A percentile compares a stretch with the other conserved stretches of the same genome.
Conservation (phyloP, 2,888 invertebrate species). For the Mongoloraphidia duomilia region DNA sequence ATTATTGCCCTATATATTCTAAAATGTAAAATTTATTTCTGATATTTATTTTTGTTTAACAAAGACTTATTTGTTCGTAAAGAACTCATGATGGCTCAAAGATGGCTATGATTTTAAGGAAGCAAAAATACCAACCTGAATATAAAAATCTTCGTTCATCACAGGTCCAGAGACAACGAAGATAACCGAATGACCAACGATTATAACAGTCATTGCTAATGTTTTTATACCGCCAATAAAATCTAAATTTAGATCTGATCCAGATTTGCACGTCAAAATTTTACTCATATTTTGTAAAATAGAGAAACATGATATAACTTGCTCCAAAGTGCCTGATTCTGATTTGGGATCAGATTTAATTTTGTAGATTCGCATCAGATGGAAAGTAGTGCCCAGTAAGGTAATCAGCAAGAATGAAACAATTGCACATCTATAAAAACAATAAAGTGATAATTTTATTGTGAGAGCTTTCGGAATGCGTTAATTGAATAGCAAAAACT, state of each 20-base stretch:
- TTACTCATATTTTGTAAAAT: constrained; percentile 42
- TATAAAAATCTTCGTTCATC: constrained; percentile 47
- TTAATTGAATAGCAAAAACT: not conserved
- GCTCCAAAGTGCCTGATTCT: constrained; percentile 9
- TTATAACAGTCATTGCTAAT: constrained; percentile 50
- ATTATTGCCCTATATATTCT: too few species aligned
- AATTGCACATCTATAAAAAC: constrained; percentile 21
- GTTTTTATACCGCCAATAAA: constrained; percentile 43
- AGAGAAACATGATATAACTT: constrained; percentile 38
- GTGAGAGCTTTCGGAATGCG: not conserved
- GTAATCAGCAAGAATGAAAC: constrained; percentile 18
- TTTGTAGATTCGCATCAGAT: constrained; percentile 17
- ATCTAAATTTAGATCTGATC: constrained; percentile 43
- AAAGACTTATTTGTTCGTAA: too few species aligned
- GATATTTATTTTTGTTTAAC: too few species aligned
- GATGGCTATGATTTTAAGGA: too few species aligned
- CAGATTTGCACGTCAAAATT: constrained; percentile 40
- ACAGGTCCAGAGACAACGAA: constrained; percentile 54
- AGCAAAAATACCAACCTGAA: constrained; percentile 36
- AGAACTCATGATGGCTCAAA: too few species aligned
- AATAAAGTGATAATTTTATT: not conserved
- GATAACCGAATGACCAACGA: constrained; percentile 49
- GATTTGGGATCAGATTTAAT: constrained; percentile 15
- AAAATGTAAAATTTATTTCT: too few species aligned
- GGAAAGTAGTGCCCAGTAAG: constrained; percentile 21